Evolutionary conservation across 37 sponge, comb jelly and placozoan genomes (phyloP), one percentile per base, ranked within the genome.

Genomic region (Aphrocallistes beatrix): DNA sequence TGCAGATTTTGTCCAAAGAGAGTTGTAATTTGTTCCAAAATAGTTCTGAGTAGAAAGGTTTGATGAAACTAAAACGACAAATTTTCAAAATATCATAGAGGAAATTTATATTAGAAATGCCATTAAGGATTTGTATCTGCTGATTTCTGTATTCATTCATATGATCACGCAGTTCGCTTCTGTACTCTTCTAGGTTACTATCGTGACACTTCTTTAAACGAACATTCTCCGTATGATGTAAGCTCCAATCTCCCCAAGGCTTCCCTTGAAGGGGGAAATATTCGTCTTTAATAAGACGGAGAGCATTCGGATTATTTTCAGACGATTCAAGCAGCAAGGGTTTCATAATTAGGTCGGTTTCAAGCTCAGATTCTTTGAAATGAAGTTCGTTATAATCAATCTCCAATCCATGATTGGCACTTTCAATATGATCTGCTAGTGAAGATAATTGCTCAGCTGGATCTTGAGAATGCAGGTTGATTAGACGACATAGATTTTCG

Each of bases 191-290:
- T 39, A 42, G 1, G 23, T 19, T 37, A 42, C 8, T 42, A 30
- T 48, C 38, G 10, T 37, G 32, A 19, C 38, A 17, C 8, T 38
- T 32, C 30, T 51, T 85, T 28, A 51, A 82, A 32, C 87, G 47
- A 39, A 39, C 0, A 6, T 32, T 36, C 28, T 88, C 88, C 38
- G 69, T 81, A 8, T 88, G 49, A 40, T 25, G n/a, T 38, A 51
- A 69, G 23, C 85, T 47, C 85, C 85, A 84, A 39, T 84, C 84
- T 3, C 84, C 81, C 88, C 88, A 88, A 0, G 40, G 40, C n/a
- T 23, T 6, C 1, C 84, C 69, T 88, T 88, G 88, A 3, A 88
- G 50, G 10, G 85, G 88, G 39, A 88, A 84, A 36, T 84, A 28
- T 38, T 84, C 8, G 39, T 84, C 39, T 39, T 84, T 81, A 39